Conservation (phyloP, 2,797 vertebrate species). For the Xenopus petersii region DNA sequence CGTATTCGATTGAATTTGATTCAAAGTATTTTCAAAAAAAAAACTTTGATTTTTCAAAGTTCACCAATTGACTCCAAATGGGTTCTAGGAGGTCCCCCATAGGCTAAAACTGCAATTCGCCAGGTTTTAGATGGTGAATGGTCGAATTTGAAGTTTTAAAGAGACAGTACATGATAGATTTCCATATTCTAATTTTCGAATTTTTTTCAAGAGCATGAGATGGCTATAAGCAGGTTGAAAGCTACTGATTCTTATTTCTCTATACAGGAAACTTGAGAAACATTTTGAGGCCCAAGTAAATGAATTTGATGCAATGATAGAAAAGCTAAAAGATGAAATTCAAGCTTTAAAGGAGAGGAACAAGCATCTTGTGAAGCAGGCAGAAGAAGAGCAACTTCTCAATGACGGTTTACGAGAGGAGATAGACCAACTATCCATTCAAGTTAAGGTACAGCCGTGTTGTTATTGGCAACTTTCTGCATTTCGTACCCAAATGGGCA, state of each 20-base stretch:
- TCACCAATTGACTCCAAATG: no score
- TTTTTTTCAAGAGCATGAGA: no score
- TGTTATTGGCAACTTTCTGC: background rate
- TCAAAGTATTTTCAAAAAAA: no score
- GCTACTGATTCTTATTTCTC: background rate
- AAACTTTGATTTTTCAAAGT: no score
- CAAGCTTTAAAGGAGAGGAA: constrained; percentile 76
- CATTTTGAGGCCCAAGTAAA: constrained; percentile 78
- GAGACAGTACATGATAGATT: no score
- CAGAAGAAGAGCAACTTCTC: constrained; percentile 67
- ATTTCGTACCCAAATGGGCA: background rate
- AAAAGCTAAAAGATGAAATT: constrained; percentile 75
- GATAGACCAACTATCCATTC: constrained; percentile 76
- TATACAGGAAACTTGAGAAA: constrained; percentile 83
- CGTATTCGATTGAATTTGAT: no score
- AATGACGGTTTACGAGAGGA: constrained; percentile 78
- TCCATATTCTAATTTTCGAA: no score
- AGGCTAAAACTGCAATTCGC: no score
- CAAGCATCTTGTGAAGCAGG: constrained; percentile 64
- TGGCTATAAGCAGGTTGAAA: background rate
- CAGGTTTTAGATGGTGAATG: no score
- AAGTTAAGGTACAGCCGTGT: constrained; percentile 69
- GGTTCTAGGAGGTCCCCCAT: no score
- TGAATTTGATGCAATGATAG: constrained; percentile 78
- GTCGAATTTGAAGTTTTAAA: no score